Conservation (phyloP, 2,797 vertebrate genomes). For the Coracias cyanogaster region DNA sequence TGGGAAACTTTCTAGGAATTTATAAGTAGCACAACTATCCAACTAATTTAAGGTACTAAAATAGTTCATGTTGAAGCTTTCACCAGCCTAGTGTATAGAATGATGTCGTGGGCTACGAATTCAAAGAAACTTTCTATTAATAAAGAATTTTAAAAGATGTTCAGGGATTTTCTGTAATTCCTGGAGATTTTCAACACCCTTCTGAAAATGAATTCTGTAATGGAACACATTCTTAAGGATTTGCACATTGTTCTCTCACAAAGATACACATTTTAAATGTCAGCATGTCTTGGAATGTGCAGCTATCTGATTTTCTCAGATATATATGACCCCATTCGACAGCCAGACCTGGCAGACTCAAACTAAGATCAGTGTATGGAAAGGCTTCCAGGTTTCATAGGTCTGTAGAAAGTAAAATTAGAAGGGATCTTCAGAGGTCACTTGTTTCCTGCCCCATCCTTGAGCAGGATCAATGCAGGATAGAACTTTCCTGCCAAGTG, state of each 20-base stretch:
- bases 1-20: slow-evolving; percentile 64
- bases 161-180: slow-evolving; percentile 33
- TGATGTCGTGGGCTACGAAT: neutral
- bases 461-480: neutral
- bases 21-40: slow-evolving; percentile 12
- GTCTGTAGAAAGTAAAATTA: neutral
- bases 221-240: slow-evolving; percentile 15
- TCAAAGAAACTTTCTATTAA: slow-evolving; percentile 32
- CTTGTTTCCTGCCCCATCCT: neutral
- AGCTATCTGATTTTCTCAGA: neutral
- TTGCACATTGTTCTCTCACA: slow-evolving; percentile 21
- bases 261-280: slow-evolving; percentile 8
- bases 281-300: neutral
- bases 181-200: slow-evolving; percentile 44
- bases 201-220: slow-evolving; percentile 26
- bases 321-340: neutral
- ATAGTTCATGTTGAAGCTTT: slow-evolving; percentile 33
- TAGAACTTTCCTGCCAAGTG: neutral
- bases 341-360: neutral
- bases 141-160: neutral
- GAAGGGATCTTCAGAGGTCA: neutral
- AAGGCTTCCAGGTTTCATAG: neutral
- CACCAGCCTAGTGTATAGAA: neutral
- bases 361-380: neutral
- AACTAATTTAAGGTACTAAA: slow-evolving; percentile 43